Evolutionary conservation across 2,888 invertebrate genomes (phyloP).

Genomic region (Drosophila algonquin): DNA sequence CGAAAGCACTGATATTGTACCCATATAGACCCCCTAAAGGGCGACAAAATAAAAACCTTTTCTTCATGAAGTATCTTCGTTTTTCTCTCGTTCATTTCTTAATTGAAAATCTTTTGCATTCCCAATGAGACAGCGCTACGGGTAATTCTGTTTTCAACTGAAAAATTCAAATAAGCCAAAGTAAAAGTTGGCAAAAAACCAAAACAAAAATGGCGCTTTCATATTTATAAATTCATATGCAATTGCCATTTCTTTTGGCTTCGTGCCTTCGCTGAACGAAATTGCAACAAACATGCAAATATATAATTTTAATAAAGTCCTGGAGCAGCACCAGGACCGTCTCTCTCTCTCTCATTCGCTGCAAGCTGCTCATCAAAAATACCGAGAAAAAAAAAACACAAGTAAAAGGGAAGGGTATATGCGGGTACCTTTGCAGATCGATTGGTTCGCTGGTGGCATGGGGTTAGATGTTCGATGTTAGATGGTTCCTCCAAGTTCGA

Average conservation of each 20-base stretch:
- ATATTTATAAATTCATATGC: constrained; percentile 77
- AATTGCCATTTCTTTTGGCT: constrained; percentile 53
- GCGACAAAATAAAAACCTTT: background rate
- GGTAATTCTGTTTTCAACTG: too few relatives aligned
- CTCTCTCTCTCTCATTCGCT: constrained; percentile 1
- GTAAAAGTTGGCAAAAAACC: background rate
- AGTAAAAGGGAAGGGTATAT: background rate
- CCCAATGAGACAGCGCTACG: background rate
- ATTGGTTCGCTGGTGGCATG: too few relatives aligned
- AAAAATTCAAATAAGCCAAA: too few relatives aligned
- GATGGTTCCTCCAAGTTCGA: too few relatives aligned
- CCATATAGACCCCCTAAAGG: constrained; percentile 6
- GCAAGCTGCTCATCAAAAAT: constrained; percentile 74
- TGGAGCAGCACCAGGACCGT: constrained; percentile 31
- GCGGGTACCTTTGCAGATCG: background rate
- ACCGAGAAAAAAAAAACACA: constrained; percentile 15
- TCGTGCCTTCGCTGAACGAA: constrained; percentile 55
- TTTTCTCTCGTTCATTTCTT: background rate
- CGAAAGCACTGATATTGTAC: constrained; percentile 70
- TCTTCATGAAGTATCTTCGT: background rate
- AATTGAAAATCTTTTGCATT: background rate
- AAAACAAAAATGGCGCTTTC: constrained; percentile 55
- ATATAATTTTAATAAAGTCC: constrained; percentile 76
- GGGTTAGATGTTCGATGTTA: background rate
- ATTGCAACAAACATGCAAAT: constrained; percentile 79